Base-by-base conservation (phyloP, 2,888 invertebrate genomes). In the Leucoma salicis region DNA sequence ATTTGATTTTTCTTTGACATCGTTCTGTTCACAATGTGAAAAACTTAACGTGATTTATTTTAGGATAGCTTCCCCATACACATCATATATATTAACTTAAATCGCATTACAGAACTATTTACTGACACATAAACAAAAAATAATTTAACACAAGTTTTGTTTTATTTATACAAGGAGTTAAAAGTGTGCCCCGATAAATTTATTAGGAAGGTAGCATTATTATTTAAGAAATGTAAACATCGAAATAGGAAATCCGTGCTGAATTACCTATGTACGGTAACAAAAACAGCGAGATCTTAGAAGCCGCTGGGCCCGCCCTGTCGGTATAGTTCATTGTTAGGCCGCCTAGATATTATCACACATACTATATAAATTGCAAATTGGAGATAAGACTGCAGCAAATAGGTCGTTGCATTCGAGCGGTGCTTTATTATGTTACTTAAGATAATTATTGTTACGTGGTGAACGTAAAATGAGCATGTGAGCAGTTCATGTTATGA, bases 321-420 rank as follows among this genome's bases (percentile, higher is more conserved):
- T 83, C 85, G 81, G 74, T 85, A 82, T 69, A 67, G 62, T 63
- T 74, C 76, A 88, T 86, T 86, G 85, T 85, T 75, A 73, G 71
- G 63, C 68, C 68, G 72, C 65, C 73, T 70, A 76, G 78, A 77
- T 74, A 67, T 70, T 76, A 79, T 86, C 84, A 86, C 78, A 85
- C 86, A 87, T 84, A 62, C 66, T 57, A 18, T 10, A 10, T 25
- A 25, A 25, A n/a, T 74, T 74, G 74, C 76, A 76, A 76, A 72
- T 78, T 80, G 68, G 63, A 74, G 85, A 85, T 85, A 83, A 84
- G 81, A 82, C 76, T 78, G 77, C 78, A 78, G 72, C 74, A 82
- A 85, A 83, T 82, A 78, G 84, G 81, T 74, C 86, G 81, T 75
- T 82, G 78, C 82, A 70, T 68, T 69, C 74, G 70, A 79, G 79